These are phyloP conservation scores for Sebastes itinus DNA, from an alignment of 2,797 vertebrate genomes.

Conservation along the genomic window DNA sequence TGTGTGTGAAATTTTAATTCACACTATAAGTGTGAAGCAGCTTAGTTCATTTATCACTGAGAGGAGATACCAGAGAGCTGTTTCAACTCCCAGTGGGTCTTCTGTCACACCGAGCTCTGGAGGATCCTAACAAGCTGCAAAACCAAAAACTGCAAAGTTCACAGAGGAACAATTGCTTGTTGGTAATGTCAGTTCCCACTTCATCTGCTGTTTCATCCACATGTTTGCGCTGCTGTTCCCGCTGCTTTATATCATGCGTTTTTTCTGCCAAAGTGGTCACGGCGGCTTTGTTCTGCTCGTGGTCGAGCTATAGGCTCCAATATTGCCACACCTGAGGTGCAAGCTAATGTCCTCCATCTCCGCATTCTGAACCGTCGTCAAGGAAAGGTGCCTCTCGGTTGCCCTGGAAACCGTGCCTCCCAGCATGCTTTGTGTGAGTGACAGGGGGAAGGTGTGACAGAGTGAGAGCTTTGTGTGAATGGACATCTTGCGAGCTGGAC, in stretches of 20 bases:
- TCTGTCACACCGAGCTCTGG: constrained; percentile 46
- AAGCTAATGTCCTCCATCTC: constrained; percentile 73
- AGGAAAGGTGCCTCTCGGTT: constrained; percentile 77
- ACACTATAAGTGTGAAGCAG: constrained; percentile 73
- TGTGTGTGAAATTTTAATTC: constrained; percentile 80
- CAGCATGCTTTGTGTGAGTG: constrained; percentile 79
- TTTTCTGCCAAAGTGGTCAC: neutral
- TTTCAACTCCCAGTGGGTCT: constrained; percentile 60
- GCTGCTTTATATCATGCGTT: neutral
- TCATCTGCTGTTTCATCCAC: constrained; percentile 1
- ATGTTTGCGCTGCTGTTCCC: neutral
- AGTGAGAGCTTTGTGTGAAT: constrained; percentile 67
- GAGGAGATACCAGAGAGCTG: constrained; percentile 60
- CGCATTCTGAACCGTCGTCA: constrained; percentile 75
- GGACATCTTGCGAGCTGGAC: constrained; percentile 59
- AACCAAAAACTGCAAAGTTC: constrained; percentile 47
- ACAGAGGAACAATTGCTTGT: constrained; percentile 23
- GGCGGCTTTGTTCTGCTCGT: constrained; percentile 53
- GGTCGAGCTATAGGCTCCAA: constrained; percentile 48
- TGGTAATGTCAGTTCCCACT: constrained; percentile 2
- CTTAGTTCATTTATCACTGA: constrained; percentile 70
- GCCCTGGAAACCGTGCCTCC: constrained; percentile 80
- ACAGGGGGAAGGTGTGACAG: constrained; percentile 76
- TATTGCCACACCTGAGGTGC: constrained; percentile 71
- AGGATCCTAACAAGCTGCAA: constrained; percentile 49